Percentiles rank a stretch among this genome's conserved stretches.
Conservation (phyloP, 2,888 invertebrate species). For the Deilephila elpenor region DNA sequence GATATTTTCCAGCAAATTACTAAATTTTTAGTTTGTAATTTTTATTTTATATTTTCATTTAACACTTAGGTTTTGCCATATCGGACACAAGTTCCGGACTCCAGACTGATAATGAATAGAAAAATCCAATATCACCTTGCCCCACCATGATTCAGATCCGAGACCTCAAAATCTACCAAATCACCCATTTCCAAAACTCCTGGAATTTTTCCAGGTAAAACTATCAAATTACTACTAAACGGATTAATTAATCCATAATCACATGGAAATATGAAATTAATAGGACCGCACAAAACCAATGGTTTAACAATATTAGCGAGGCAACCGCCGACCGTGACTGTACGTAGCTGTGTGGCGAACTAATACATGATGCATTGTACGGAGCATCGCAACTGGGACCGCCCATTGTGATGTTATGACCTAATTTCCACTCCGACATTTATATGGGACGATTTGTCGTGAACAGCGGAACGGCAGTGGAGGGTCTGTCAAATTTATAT, state of each 20-base stretch:
- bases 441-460: slow-evolving; percentile 41
- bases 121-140: background rate
- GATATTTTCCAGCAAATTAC: too few relatives aligned
- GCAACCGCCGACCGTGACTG: slow-evolving; percentile 15
- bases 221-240: too few relatives aligned
- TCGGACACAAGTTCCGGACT: background rate
- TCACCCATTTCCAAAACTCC: background rate
- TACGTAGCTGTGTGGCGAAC: slow-evolving; percentile 18
- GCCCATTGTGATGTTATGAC: slow-evolving; percentile 56
- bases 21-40: too few relatives aligned
- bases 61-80: too few relatives aligned
- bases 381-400: slow-evolving; percentile 45
- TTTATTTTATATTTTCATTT: too few relatives aligned
- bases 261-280: background rate
- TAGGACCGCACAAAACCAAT: background rate
- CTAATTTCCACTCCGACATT: slow-evolving; percentile 47
- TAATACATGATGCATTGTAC: slow-evolving; percentile 34
- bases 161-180: background rate
- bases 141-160: background rate
- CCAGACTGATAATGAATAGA: background rate
- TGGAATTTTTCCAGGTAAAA: too few relatives aligned
- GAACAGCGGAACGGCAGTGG: background rate
- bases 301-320: slow-evolving; percentile 9
- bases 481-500: too few relatives aligned
- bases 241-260: background rate